Evolutionary conservation across 2,888 invertebrate genomes (phyloP), one percentile per base, ranked within the genome.

Genomic region (Polymixis flavicincta): DNA sequence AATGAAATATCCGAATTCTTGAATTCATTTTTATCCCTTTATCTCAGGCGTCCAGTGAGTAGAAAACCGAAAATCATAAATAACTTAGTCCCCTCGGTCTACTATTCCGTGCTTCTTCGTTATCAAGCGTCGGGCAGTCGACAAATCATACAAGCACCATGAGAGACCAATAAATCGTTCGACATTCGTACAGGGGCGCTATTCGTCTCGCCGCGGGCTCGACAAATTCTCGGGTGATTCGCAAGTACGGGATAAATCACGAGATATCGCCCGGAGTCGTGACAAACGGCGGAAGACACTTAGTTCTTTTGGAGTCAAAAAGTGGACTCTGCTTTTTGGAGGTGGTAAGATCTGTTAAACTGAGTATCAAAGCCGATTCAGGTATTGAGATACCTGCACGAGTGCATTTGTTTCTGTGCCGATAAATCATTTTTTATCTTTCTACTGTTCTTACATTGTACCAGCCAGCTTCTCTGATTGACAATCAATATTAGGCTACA

Each of bases 171-270:
- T 94, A 94, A 94, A 95, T 94, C 91, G 90, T 90, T 88, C 85
- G 90, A 91, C 90, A 91, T 88, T 86, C 86, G 85, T 89, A 90
- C 91, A 89, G 85, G 85, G 90, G 88, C 83, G 80, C 92, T 90
- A 94, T 93, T 89, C 92, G 89, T 93, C 92, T 92, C 88, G 88
- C 85, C 89, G 89, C 90, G 86, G 90, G 91, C 92, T 89, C 90
- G 92, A 94, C 95, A 94, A 94, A 94, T 94, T 90, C 93, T 89
- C 90, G 83, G 84, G 78, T 87, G 89, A 89, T 92, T 89, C 82
- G 78, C 88, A 80, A 85, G 84, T 85, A 73, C 82, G 73, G 89
- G 89, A 94, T 95, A 94, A 93, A 93, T 92, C 90, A 92, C 86
- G 80, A 85, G 90, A 90, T 92, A 93, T 92, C 90, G 86, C 83